Evolutionary conservation across 2,797 vertebrate genomes (phyloP).

Genomic region (Chrysocyon brachyurus): DNA sequence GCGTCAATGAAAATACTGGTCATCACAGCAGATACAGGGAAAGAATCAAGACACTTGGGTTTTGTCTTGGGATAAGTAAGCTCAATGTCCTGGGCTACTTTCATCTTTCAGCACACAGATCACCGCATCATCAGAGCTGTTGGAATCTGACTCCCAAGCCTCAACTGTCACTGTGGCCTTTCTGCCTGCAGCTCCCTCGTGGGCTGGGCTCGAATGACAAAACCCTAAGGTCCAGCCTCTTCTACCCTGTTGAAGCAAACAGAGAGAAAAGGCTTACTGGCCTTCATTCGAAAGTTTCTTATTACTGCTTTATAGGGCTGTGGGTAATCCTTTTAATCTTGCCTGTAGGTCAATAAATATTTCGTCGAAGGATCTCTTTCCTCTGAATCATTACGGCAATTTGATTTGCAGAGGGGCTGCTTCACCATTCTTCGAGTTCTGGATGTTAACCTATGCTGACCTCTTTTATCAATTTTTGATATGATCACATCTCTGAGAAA

Average conservation of each 20-base stretch:
- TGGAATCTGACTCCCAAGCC: not conserved
- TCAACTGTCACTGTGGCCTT: not conserved
- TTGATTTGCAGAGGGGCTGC: not conserved
- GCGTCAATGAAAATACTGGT: not conserved
- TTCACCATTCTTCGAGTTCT: slow-evolving; percentile 5
- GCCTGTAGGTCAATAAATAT: slow-evolving; percentile 40
- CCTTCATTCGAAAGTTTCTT: slow-evolving; percentile 45
- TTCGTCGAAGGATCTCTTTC: not conserved
- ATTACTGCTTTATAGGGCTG: not conserved
- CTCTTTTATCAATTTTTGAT: slow-evolving; percentile 36
- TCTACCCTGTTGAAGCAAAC: slow-evolving; percentile 66
- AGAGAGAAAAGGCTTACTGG: slow-evolving; percentile 60
- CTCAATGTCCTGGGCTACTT: slow-evolving; percentile 15
- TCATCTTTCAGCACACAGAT: not conserved
- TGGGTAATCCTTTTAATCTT: slow-evolving; percentile 53
- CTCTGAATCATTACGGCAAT: not conserved
- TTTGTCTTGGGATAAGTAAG: not conserved
- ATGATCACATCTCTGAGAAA: slow-evolving; percentile 37
- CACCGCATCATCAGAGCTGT: not conserved
- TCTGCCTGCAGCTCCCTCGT: not conserved
- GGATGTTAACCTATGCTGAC: not conserved
- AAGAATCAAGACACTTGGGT: not conserved
- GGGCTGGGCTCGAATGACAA: not conserved
- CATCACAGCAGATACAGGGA: not conserved
- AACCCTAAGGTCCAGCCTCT: not conserved